Conservation (phyloP, 2,113 vertebrate genomes). For the Haemorhous mexicanus region DNA sequence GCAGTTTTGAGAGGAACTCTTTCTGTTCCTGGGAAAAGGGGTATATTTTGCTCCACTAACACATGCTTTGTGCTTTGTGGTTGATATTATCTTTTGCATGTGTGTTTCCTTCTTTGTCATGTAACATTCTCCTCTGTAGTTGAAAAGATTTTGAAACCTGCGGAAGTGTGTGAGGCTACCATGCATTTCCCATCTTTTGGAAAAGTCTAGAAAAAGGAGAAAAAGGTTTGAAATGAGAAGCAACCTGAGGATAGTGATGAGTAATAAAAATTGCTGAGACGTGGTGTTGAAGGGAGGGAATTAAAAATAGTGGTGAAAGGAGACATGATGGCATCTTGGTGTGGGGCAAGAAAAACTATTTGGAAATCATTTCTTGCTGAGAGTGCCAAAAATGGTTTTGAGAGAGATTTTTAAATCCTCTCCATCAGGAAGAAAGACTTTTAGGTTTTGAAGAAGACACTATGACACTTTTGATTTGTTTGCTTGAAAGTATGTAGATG, state of each 20-base stretch:
- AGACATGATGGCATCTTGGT: background rate
- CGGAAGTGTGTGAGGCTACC: background rate
- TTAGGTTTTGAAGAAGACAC: background rate
- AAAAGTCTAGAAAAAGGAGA: background rate
- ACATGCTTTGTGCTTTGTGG: background rate
- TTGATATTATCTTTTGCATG: background rate
- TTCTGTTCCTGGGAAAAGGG: background rate
- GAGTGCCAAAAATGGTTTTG: background rate
- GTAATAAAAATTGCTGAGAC: background rate
- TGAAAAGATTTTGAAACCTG: background rate
- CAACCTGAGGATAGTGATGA: background rate
- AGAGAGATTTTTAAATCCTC: background rate
- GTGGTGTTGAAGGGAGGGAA: background rate
- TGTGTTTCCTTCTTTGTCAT: background rate
- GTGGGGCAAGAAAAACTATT: background rate
- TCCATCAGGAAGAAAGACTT: background rate
- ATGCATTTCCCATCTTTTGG: background rate
- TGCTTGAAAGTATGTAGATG: background rate
- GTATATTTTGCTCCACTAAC: background rate
- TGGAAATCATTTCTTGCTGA: background rate
- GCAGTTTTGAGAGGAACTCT: background rate
- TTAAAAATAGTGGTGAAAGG: background rate
- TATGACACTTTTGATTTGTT: background rate
- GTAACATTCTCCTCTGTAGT: background rate
- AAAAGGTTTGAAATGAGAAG: background rate